A percentile compares a stretch with the other conserved stretches of the same genome.
phyloP scores from a whole-genome alignment of 2,888 invertebrate genomes.

The Meiosimyza decipiens region DNA sequence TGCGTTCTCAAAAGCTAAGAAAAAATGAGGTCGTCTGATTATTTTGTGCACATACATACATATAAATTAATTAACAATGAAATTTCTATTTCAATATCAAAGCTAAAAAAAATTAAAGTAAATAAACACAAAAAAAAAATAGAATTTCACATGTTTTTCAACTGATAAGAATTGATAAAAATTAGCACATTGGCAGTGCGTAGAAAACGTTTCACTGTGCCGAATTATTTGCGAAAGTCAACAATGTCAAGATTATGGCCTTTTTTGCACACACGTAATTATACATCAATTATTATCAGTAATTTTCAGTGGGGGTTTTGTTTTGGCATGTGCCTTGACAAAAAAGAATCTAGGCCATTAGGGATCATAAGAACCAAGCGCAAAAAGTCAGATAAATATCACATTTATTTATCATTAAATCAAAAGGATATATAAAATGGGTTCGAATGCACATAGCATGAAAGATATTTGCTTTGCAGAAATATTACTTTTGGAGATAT shows the following conservation, averaged over 20 bases:
- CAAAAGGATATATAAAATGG: too few relatives aligned
- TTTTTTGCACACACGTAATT: not conserved
- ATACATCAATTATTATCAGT: too few relatives aligned
- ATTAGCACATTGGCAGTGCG: slow-evolving; percentile 11
- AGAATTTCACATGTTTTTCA: not conserved
- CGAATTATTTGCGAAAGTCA: slow-evolving; percentile 3
- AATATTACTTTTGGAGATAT: too few relatives aligned
- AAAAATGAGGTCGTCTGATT: slow-evolving; percentile 17
- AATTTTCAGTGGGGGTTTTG: too few relatives aligned
- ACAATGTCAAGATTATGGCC: slow-evolving; percentile 33
- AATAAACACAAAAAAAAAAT: not conserved
- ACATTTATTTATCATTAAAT: too few relatives aligned
- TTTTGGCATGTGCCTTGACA: too few relatives aligned
- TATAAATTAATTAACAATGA: not conserved
- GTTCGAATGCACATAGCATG: too few relatives aligned
- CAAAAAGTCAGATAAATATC: too few relatives aligned
- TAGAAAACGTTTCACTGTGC: not conserved
- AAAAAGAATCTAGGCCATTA: too few relatives aligned
- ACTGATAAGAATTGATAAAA: slow-evolving; percentile 20
- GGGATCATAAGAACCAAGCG: too few relatives aligned
- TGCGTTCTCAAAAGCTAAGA: not conserved
- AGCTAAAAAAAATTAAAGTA: slow-evolving; percentile 20
- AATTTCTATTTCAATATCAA: slow-evolving; percentile 14
- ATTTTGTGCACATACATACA: not conserved
- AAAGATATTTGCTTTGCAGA: too few relatives aligned